Evolutionary conservation across 2,113 vertebrate genomes (phyloP).

Genomic region (Brachionichthys hirsutus): DNA sequence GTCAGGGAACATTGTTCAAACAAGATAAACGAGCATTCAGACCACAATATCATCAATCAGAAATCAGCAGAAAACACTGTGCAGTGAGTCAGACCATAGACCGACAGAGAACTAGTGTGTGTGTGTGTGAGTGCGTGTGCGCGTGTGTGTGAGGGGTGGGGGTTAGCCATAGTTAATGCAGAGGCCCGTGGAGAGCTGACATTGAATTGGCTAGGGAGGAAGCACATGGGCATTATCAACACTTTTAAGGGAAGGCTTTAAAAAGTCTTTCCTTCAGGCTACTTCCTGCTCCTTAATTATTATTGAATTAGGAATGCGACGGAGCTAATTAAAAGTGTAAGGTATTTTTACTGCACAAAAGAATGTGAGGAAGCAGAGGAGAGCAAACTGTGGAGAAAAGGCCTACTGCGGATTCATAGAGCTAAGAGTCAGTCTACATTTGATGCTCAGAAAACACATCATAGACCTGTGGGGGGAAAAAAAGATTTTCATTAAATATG

Average conservation of each 20-base stretch:
- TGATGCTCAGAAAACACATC: background rate
- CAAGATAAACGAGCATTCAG: constrained; percentile 1
- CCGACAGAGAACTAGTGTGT: background rate
- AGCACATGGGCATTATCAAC: constrained; percentile 53
- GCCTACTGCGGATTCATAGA: background rate
- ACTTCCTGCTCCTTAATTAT: constrained; percentile 70
- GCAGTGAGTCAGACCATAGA: background rate
- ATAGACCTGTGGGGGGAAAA: too few relatives aligned
- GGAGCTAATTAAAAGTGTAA: constrained; percentile 69
- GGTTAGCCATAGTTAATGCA: constrained; percentile 32
- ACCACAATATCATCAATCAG: constrained; percentile 1
- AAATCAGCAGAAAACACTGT: background rate
- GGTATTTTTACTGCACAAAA: constrained; percentile 57
- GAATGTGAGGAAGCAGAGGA: constrained; percentile 30
- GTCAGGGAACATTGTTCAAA: background rate
- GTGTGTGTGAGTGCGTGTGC: too few relatives aligned
- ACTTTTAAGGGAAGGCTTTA: constrained; percentile 62
- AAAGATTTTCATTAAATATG: background rate
- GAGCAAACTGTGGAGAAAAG: background rate
- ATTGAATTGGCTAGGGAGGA: constrained; percentile 34
- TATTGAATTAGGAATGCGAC: constrained; percentile 70
- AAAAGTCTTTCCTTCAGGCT: constrained; percentile 64
- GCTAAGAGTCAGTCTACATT: background rate
- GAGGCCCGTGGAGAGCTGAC: constrained; percentile 12
- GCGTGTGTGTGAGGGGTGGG: too few relatives aligned